Evolutionary conservation across 2,797 vertebrate genomes (phyloP), one percentile per base, ranked within the genome.

Genomic region (Ciconia nigra): DNA sequence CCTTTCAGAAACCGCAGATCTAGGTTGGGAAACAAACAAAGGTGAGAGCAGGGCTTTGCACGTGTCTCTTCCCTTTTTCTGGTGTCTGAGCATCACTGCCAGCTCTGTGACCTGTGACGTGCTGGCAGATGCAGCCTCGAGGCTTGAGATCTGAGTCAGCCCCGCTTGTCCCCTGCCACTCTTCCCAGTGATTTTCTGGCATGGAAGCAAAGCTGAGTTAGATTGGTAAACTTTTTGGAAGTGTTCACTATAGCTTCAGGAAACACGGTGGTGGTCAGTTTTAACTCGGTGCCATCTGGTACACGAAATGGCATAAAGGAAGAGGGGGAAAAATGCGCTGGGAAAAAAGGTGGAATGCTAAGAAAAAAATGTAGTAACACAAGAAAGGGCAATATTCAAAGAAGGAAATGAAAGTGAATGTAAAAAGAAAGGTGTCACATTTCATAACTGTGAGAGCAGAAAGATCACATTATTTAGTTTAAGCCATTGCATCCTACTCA

Each of bases 131-230:
- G 35, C 42, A 65, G 66, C 70, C 63, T 66, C 13, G 5, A 58
- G 79, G 37, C 61, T 72, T 58, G 54, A 49, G 46, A 25, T 58
- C 52, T 29, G 35, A 87, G 52, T 37, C 57, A 65, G 58, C 37
- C 49, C 33, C 0, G 1, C 63, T 66, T 0, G 0, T 52, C n/a
- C 55, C 16, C 62, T 21, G 11, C 16, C 28, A 12, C 47, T 54
- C 39, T 77, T 72, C 41, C 54, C 9, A 10, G 21, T 59, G 58
- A 65, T 72, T 86, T 94, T 76, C 73, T 94, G 77, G 7, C 49
- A 81, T 41, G n/a, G 29, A 76, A 63, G 31, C 25, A 55, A 91
- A 89, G 39, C 24, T 0, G 0, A 20, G n/a, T 41, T 44, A n/a
- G 33, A 41, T 29, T 19, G 33, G 65, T 47, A 58, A 77, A 92